Percentiles rank a stretch among this genome's conserved stretches.
Evolutionary conservation across 2,113 vertebrate genomes (phyloP).

Genomic region (Pterocles gutturalis): DNA sequence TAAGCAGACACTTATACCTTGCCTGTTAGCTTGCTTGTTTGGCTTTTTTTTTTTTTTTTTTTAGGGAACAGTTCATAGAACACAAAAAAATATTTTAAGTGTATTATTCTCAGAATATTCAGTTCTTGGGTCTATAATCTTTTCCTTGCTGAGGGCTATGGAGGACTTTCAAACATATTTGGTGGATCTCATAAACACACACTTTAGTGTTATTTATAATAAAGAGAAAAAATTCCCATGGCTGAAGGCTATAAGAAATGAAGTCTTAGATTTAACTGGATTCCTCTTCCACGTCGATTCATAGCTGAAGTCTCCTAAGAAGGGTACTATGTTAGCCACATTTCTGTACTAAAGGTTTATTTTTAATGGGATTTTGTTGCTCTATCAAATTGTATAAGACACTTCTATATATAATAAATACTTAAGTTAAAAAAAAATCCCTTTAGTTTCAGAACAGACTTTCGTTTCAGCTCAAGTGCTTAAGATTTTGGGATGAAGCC

Average conservation of each 20-base stretch:
- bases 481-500: not conserved
- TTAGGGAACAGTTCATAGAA: not conserved
- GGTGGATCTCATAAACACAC: not conserved
- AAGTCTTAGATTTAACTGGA: not conserved
- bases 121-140: not conserved
- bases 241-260: not conserved
- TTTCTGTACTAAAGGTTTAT: not conserved
- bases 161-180: not conserved
- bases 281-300: not conserved
- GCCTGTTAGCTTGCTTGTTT: not conserved
- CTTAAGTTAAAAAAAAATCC: not conserved
- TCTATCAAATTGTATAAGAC: not conserved
- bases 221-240: not conserved
- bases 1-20: not conserved
- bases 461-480: not conserved
- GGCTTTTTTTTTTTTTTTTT: not conserved
- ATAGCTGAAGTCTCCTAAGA: not conserved
- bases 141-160: not conserved
- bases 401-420: not conserved
- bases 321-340: not conserved
- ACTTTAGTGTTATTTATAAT: not conserved
- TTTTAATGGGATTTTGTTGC: not conserved
- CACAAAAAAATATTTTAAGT: not conserved
- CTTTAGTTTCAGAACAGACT: not conserved
- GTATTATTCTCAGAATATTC: not conserved